Evolutionary conservation across 2,113 vertebrate species (phyloP), one percentile per base, ranked within the genome.

Genomic region (Corvus cornix): DNA sequence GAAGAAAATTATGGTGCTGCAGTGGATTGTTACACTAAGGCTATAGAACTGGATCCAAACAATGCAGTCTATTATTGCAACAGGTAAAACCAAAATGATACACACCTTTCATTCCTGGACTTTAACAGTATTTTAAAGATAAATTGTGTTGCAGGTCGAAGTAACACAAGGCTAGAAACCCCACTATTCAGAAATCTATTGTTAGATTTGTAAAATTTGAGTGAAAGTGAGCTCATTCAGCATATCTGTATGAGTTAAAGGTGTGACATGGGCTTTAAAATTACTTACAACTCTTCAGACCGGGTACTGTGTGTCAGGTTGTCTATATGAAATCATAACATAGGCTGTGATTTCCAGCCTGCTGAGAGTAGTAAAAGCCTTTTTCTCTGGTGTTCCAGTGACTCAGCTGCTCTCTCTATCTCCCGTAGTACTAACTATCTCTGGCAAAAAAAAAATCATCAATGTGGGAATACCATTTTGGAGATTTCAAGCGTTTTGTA

Each of bases 11-110:
- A 99, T 64, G 96, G 97, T 91, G 98, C 98, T 72, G 99, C 99
- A 23, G 97, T 99, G 96, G 99, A 99, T 73, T 99, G 99, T 95
- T 99, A 99, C 84, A 99, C 98, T 27, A 98, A 98, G 96, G 99
- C 99, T 85, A 98, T 99, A 79, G 98, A 99, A 81, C 53, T 99
- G 98, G 99, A 99, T 97, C 97, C 99, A 72, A 99, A 98, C 84
- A 99, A 99, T 64, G 99, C 99, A 2, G 99, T 99, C 58, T 99
- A 99, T 97, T 99, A 99, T 95, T 99, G 99, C 92, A 99, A 99
- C 97, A 99, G 99, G 99, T 99, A 98, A 96, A 53, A 86, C 5
- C 39, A 70, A 86, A 90, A 41, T 31, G 66, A 37, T 31, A 43
- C 9, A 56, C 3, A 7, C 2, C 23, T 87, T 67, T 87, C 4